Base-by-base conservation (phyloP, 1,140 invertebrate genomes). In the Hyphantria cunea region DNA sequence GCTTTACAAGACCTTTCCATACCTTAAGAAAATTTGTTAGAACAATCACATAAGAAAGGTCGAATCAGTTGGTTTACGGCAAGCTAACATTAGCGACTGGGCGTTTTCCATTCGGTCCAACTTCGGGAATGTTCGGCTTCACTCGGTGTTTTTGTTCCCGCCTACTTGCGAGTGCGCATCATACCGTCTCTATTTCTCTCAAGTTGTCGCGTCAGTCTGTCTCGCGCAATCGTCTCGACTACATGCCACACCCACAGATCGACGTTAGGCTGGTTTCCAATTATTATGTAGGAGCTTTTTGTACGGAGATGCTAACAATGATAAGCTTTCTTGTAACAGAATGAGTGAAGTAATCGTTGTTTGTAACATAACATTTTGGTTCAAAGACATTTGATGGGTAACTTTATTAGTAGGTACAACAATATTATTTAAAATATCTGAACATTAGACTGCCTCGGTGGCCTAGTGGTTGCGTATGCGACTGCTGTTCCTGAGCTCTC, bases 251-350 rank as follows among this genome's bases (percentile, higher is more conserved):
- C 86, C 83, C 79, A 86, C 78, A 65, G 60, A 58, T 61, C 70
- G 66, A 58, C 70, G 76, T 74, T 79, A 76, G 76, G 71, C 67
- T 72, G 76, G 84, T 86, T 87, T 88, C 85, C 83, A 84, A 89
- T 87, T 83, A 86, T 70, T 73, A 63, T 74, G 69, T 84, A 74
- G 73, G 62, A 84, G 85, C 82, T 90, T 90, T 89, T 87, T 88
- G 82, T 80, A 64, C 58, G 47, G 58, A 68, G 76, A 78, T 88
- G 67, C 69, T 51, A 58, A 56, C 61, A 68, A 68, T 77, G 76
- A 86, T 84, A 84, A 84, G 81, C 81, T 86, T 85, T 84, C 82
- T 84, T 77, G 55, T 58, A 58, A 58, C 55, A 58, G 15, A 58
- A 58, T 58, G 55, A 56, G 54, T 78, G 47, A 64, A 48, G 52